phyloP scores from a whole-genome alignment of 2,888 invertebrate species.

The Drosophila stalkeri region DNA sequence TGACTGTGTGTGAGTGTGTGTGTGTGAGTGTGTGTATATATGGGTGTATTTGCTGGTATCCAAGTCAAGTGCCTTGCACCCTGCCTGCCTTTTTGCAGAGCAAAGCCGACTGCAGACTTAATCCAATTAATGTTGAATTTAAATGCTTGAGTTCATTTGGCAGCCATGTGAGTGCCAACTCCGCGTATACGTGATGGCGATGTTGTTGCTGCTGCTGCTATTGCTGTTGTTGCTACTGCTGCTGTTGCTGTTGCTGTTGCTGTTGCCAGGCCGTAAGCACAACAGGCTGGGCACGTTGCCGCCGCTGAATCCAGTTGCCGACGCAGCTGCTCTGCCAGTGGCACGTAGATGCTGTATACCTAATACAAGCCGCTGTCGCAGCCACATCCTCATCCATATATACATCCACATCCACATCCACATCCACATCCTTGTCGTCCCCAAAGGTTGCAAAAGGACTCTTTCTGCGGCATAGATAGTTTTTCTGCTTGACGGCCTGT shows the following conservation, averaged over 20 bases:
- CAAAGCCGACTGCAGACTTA: conserved; percentile 65
- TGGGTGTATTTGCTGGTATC: background rate
- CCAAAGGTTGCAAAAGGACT: conserved; percentile 35
- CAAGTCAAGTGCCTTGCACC: conserved; percentile 8
- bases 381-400: background rate
- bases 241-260: background rate
- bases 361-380: conserved; percentile 10
- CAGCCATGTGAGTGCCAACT: conserved; percentile 34
- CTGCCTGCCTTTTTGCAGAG: conserved; percentile 5
- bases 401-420: conserved; percentile 7
- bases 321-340: conserved; percentile 14
- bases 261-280: conserved; percentile 2
- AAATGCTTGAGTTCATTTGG: conserved; percentile 71
- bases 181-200: conserved; percentile 8
- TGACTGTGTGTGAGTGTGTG: background rate
- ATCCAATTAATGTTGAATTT: conserved; percentile 80
- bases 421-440: conserved; percentile 1
- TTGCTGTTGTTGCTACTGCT: background rate
- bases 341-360: conserved; percentile 29
- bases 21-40: background rate
- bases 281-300: conserved; percentile 9
- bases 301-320: conserved; percentile 19
- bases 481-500: conserved; percentile 53
- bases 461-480: conserved; percentile 61
- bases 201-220: background rate